A percentile compares a stretch with the other conserved stretches of the same genome.
phyloP scores from a whole-genome alignment of 2,113 vertebrate species.

The Pterocles orientalis region DNA sequence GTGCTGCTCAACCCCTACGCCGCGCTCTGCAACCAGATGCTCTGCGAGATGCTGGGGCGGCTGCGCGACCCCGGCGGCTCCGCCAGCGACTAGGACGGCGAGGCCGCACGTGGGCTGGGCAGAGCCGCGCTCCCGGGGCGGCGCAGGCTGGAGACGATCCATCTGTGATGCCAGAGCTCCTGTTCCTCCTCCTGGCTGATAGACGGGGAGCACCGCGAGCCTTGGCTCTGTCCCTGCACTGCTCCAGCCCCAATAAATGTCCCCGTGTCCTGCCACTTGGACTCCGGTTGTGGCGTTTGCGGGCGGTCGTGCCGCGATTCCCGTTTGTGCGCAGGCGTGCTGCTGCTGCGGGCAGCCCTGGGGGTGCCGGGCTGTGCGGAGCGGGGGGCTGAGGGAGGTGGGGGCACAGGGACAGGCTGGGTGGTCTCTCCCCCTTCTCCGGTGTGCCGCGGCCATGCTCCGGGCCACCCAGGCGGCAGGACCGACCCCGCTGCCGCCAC shows the following conservation, averaged over 20 bases:
- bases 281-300: background rate
- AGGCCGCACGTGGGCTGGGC: background rate
- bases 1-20: slow-evolving; percentile 90
- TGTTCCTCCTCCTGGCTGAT: background rate
- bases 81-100: background rate
- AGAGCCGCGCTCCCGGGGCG: background rate
- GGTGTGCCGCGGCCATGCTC: no score
- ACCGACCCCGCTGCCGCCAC: rapidly evolving
- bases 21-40: slow-evolving; percentile 95
- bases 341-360: no score
- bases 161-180: rapidly evolving
- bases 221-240: background rate
- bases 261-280: background rate
- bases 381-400: rapidly evolving
- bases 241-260: slow-evolving; percentile 6
- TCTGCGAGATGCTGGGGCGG: slow-evolving; percentile 83
- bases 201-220: background rate
- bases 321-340: rapidly evolving
- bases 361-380: background rate
- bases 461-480: rapidly evolving
- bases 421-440: no score
- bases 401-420: rapidly evolving
- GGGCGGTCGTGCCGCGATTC: rapidly evolving
- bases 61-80: slow-evolving; percentile 72
- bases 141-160: background rate